Conservation (phyloP, 2,888 invertebrate species). For the Apoda limacodes region DNA sequence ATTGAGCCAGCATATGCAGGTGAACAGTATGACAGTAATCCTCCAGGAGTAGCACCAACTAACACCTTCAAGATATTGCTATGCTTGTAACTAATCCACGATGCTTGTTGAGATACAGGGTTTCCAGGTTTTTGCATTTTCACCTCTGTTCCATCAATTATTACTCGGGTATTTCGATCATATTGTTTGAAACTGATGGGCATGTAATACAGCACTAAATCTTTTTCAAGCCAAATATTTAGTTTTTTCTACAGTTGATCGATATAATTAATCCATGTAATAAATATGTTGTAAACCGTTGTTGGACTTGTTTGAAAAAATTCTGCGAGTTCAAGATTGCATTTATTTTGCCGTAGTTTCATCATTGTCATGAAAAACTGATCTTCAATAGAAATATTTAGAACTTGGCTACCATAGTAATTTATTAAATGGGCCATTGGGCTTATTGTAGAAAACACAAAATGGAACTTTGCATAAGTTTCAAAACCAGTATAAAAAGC, state of each 20-base stretch:
- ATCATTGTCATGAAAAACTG: slow-evolving; percentile 14
- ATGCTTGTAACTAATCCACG: slow-evolving; percentile 18
- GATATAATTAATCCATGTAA: no score
- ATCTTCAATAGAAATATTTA: slow-evolving; percentile 8
- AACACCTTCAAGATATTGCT: slow-evolving; percentile 16
- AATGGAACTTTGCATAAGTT: no score
- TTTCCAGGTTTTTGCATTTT: slow-evolving; percentile 15
- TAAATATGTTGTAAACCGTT: no score
- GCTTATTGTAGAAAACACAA: slow-evolving; percentile 9
- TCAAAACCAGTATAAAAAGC: no score
- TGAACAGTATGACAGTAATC: slow-evolving; percentile 16
- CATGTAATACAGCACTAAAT: slow-evolving; percentile 15
- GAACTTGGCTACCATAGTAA: slow-evolving; percentile 8
- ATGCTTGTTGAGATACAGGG: no score
- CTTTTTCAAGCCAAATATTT: no score
- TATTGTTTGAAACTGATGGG: slow-evolving; percentile 12
- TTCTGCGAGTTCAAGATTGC: slow-evolving; percentile 11
- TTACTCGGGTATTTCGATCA: slow-evolving; percentile 9
- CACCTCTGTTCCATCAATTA: slow-evolving; percentile 19
- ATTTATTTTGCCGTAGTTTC: slow-evolving; percentile 13
- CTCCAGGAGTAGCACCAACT: slow-evolving; percentile 19
- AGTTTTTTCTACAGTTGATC: no score
- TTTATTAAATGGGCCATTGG: slow-evolving; percentile 9
- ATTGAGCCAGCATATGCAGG: slow-evolving; percentile 16
- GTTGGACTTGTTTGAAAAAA: slow-evolving; percentile 14